Percentiles rank a stretch among this genome's conserved stretches.
Evolutionary conservation across 1,140 invertebrate genomes (phyloP).

Genomic region (Ridgeia piscesae): DNA sequence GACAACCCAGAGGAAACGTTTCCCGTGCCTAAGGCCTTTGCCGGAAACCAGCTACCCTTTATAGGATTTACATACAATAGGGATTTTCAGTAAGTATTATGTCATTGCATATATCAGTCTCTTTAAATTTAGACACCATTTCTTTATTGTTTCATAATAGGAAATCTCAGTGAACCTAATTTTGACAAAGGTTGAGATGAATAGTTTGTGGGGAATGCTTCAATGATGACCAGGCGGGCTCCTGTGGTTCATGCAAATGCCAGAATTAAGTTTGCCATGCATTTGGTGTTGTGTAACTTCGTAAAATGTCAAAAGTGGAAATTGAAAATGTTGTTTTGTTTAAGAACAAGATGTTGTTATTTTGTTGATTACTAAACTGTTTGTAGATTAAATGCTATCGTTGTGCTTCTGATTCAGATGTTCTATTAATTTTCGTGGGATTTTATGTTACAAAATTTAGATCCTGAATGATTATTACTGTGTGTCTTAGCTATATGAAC

Average conservation of each 20-base stretch:
- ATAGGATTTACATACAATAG: conserved; percentile 88
- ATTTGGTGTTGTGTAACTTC: not conserved
- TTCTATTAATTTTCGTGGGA: not conserved
- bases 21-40: conserved; percentile 93
- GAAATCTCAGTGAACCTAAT: not conserved
- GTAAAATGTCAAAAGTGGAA: not conserved
- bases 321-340: not conserved
- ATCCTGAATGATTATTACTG: not conserved
- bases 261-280: not conserved
- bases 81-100: conserved; percentile 60
- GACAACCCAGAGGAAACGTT: conserved; percentile 66
- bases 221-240: not conserved
- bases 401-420: not conserved
- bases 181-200: not conserved
- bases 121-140: not conserved
- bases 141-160: not conserved
- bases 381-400: not conserved
- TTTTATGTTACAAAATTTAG: not conserved
- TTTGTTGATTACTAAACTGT: not conserved
- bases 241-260: not conserved
- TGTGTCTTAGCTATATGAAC: no score
- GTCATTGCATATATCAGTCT: not conserved
- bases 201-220: not conserved
- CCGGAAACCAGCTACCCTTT: conserved; percentile 97
- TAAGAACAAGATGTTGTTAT: not conserved